phyloP scores from a whole-genome alignment of 2,113 vertebrate genomes.

The Phalacrocorax aristotelis region DNA sequence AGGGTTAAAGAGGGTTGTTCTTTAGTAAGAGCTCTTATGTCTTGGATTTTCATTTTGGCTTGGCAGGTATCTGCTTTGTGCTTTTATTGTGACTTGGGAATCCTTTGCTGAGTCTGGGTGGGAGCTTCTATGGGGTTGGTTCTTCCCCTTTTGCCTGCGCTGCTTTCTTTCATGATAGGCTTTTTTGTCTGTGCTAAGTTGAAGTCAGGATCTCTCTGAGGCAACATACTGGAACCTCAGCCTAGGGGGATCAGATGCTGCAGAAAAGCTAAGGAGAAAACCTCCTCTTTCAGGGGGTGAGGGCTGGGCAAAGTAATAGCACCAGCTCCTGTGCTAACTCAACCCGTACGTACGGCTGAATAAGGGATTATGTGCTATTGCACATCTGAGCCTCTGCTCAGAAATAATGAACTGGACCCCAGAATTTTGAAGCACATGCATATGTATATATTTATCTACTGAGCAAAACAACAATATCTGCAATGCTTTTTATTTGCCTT shows the following conservation, averaged over 20 bases:
- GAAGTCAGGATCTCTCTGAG: background rate
- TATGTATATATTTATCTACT: conserved; percentile 45
- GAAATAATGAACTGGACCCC: background rate
- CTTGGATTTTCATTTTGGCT: background rate
- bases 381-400: conserved; percentile 18
- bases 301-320: background rate
- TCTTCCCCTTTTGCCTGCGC: background rate
- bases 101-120: background rate
- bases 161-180: background rate
- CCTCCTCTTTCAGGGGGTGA: background rate
- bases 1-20: background rate
- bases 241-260: background rate
- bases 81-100: background rate
- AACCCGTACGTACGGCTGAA: background rate
- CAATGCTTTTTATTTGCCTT: conserved; percentile 42
- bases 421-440: background rate
- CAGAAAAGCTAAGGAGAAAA: background rate
- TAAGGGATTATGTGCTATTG: background rate
- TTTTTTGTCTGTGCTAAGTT: background rate
- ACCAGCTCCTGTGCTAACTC: background rate
- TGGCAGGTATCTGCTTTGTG: background rate
- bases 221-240: background rate
- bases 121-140: background rate
- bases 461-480: conserved; percentile 43
- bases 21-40: background rate